Base-by-base conservation (phyloP, 2,113 vertebrate species). In the Nothoprocta pentlandii region DNA sequence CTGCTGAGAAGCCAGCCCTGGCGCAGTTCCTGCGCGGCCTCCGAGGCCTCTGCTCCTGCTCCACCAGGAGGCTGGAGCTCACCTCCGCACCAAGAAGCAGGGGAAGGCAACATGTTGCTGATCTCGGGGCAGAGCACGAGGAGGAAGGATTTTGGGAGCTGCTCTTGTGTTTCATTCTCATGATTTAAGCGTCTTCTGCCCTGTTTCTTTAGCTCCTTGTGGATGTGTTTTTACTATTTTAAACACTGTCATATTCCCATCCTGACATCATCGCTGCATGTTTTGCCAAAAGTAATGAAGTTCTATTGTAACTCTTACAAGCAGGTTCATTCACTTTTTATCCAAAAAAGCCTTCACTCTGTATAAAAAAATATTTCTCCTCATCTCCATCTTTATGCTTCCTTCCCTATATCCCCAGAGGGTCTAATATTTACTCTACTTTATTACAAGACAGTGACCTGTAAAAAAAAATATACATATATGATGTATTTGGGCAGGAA, bases 381-480 rank as follows among this genome's bases (percentile, higher is more conserved):
- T 84, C 82, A 73, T 73, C 53, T 80, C 42, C 66, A 93, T 68
- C 87, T 94, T 39, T 51, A 88, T 3, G 2, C 78, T 93, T 94
- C 74, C 16, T 86, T 71, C 0, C 0, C 66, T 92, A n/a, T 8
- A 16, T 32, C 89, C 73, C 73, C 75, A 23, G 82, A 66, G 81
- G 62, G 20, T 71, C 44, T 80, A 82, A 92, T 64, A 80, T 69
- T 80, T 94, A 61, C 47, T 34, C 56, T 44, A 67, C 64, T 46
- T 85, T 94, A 95, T 88, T 22, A 90, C 62, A 79, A 92, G 91
- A 89, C 61, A 94, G 76, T 36, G 87, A 87, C 61, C 69, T 94
- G n/a, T 53, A 69, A 84, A 95, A 91, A 95, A 91, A 95, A 92
- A 94, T 74, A 92, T 11, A 80, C 42, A 88, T 78, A 51, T 49